These are phyloP conservation scores for Trichogramma dendrolimi DNA, from an alignment of 2,888 invertebrate genomes.

Conservation along the genomic window DNA sequence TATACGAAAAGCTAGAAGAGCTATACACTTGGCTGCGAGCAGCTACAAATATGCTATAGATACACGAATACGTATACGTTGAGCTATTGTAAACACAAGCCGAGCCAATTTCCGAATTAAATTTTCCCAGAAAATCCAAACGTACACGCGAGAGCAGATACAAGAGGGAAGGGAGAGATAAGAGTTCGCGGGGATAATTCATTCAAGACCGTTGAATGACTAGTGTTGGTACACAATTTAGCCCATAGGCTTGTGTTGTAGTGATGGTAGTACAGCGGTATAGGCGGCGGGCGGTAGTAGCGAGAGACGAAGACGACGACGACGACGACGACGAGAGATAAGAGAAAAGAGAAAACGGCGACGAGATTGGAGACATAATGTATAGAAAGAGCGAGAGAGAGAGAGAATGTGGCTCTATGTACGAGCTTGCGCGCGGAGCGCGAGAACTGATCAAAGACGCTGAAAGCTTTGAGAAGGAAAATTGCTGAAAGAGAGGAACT, in stretches of 20 bases:
- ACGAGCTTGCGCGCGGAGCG: slow-evolving; percentile 22
- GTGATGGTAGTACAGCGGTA: too few species aligned
- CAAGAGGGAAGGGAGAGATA: slow-evolving; percentile 7
- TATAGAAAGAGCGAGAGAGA: slow-evolving; percentile 33
- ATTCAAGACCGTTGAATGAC: too few species aligned
- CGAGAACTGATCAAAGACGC: slow-evolving; percentile 50
- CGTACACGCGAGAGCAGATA: slow-evolving; percentile 17
- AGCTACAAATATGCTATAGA: too few species aligned
- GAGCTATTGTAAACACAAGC: too few species aligned
- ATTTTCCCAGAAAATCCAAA: too few species aligned
- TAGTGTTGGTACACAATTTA: too few species aligned
- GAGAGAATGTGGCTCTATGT: slow-evolving; percentile 21
- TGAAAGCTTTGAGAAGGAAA: slow-evolving; percentile 49
- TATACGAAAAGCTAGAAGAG: too few species aligned
- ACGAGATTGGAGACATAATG: slow-evolving; percentile 39
- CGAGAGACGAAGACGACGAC: slow-evolving; percentile 23
- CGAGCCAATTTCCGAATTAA: too few species aligned
- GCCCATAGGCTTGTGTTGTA: too few species aligned
- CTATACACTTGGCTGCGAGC: too few species aligned
- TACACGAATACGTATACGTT: too few species aligned
- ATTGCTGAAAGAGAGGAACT: slow-evolving; percentile 48
- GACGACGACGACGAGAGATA: slow-evolving; percentile 13
- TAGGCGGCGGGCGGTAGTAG: slow-evolving; percentile 14
- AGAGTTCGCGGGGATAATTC: too few species aligned
- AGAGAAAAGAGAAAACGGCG: slow-evolving; percentile 14